phyloP scores from a whole-genome alignment of 1,140 invertebrate genomes.

The Stegodyphus mimosarum region DNA sequence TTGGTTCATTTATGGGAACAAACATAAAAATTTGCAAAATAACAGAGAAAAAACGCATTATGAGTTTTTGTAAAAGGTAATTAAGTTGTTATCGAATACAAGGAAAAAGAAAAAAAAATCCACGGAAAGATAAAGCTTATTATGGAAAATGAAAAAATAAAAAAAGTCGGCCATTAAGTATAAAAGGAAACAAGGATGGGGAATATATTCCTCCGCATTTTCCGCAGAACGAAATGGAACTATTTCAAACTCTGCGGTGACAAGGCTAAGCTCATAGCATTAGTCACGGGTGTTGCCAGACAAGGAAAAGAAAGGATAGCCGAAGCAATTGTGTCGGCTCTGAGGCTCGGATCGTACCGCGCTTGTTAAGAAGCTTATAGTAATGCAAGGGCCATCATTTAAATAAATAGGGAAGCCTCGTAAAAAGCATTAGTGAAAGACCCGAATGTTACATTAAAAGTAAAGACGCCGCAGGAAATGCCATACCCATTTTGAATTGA shows the following conservation, averaged over 20 bases:
- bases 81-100: slow-evolving; percentile 58
- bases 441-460: slow-evolving; percentile 41
- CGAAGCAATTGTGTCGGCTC: slow-evolving; percentile 24
- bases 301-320: slow-evolving; percentile 27
- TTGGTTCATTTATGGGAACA: too few species aligned
- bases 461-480: slow-evolving; percentile 39
- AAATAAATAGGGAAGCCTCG: slow-evolving; percentile 54
- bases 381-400: slow-evolving; percentile 49
- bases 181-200: slow-evolving; percentile 50
- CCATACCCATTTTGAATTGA: slow-evolving; percentile 19
- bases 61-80: slow-evolving; percentile 48
- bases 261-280: slow-evolving; percentile 45
- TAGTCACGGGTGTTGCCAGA: slow-evolving; percentile 48
- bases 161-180: slow-evolving; percentile 39
- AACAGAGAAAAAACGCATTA: background rate
- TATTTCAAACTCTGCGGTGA: slow-evolving; percentile 44
- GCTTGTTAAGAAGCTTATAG: slow-evolving; percentile 56
- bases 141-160: slow-evolving; percentile 1
- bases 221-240: slow-evolving; percentile 33
- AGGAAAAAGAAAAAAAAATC: slow-evolving; percentile 12
- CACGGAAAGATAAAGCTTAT: slow-evolving; percentile 48
- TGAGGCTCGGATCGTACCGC: slow-evolving; percentile 6
- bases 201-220: slow-evolving; percentile 30
- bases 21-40: too few species aligned
- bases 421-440: slow-evolving; percentile 53